phyloP scores from a whole-genome alignment of 2,797 vertebrate genomes.

The Sparidentex hasta region DNA sequence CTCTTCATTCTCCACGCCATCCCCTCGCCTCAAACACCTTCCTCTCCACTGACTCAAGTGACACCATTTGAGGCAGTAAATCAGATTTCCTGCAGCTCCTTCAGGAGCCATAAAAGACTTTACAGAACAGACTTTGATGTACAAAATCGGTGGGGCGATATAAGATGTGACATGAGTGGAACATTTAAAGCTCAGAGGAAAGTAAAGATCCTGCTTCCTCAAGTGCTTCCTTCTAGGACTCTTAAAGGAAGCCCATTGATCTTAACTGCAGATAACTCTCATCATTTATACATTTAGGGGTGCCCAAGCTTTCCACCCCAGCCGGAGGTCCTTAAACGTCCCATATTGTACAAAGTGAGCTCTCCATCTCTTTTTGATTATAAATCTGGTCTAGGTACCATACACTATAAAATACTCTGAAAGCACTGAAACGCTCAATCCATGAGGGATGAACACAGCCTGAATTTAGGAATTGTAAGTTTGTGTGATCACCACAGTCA shows the following conservation, averaged over 20 bases:
- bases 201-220: conserved; percentile 12
- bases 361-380: too few species aligned
- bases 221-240: background rate
- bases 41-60: background rate
- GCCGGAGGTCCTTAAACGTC: too few species aligned
- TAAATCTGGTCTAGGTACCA: too few species aligned
- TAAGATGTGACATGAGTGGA: conserved; percentile 1
- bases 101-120: background rate
- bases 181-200: conserved; percentile 6
- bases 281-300: too few species aligned
- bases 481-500: too few species aligned
- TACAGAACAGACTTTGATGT: background rate
- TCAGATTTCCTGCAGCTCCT: background rate
- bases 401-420: too few species aligned
- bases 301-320: too few species aligned
- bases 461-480: too few species aligned
- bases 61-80: background rate
- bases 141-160: background rate
- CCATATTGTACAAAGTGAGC: too few species aligned
- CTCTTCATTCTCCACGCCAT: background rate
- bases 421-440: too few species aligned
- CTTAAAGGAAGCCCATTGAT: conserved; percentile 8
- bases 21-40: background rate
- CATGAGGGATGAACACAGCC: too few species aligned
- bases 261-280: background rate